These are phyloP conservation scores for Heteronetta atricapilla DNA, from an alignment of 2,113 vertebrate genomes.

Conservation along the genomic window DNA sequence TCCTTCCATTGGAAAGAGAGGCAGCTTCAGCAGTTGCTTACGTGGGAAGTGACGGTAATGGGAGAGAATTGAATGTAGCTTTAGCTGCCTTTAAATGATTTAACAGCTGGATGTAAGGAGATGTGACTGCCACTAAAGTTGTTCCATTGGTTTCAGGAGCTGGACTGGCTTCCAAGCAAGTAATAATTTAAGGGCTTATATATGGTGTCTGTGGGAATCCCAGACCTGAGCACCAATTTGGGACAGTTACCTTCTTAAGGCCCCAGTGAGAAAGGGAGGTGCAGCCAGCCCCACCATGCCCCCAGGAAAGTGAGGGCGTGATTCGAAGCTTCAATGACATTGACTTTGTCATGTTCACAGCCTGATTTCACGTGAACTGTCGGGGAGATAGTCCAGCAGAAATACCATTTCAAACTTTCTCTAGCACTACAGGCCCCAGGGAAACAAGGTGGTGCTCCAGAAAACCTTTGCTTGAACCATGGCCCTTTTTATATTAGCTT, in stretches of 20 bases:
- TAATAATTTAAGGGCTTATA: not conserved
- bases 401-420: not conserved
- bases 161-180: not conserved
- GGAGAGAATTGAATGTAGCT: not conserved
- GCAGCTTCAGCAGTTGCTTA: not conserved
- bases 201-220: not conserved
- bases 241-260: not conserved
- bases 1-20: not conserved
- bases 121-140: not conserved
- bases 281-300: not conserved
- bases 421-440: not conserved
- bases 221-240: rapidly evolving
- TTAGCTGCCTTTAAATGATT: not conserved
- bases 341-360: rapidly evolving
- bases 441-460: not conserved
- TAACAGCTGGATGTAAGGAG: slow-evolving; percentile 17
- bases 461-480: not conserved
- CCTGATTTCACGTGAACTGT: not conserved
- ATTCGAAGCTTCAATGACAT: not conserved
- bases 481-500: not conserved
- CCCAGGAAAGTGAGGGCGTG: rapidly evolving
- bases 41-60: slow-evolving; percentile 26
- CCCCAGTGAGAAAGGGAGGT: no score
- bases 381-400: not conserved
- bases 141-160: not conserved